Percentiles rank a stretch among this genome's conserved stretches.
Conservation (phyloP, 1,140 invertebrate genomes). For the Papilio aristodemus region DNA sequence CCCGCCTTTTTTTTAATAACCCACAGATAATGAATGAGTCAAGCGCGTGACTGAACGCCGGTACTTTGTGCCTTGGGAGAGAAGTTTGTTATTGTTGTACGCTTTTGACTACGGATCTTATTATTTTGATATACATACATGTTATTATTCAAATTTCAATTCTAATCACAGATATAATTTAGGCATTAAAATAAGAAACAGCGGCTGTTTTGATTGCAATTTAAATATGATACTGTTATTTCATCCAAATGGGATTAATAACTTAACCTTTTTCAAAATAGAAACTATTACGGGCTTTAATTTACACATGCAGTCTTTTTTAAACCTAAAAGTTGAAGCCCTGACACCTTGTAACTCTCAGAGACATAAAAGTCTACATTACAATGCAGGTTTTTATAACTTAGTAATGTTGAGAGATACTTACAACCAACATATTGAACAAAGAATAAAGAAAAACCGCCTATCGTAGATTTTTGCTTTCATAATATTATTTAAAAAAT, state of each 20-base stretch:
- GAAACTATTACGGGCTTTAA: too few relatives aligned
- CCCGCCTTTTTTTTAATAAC: slow-evolving; percentile 32
- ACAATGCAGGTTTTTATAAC: too few relatives aligned
- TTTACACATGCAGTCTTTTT: too few relatives aligned
- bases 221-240: too few relatives aligned
- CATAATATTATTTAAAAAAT: slow-evolving; percentile 4
- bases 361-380: too few relatives aligned
- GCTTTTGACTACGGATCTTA: neutral
- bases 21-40: slow-evolving; percentile 33
- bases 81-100: slow-evolving; percentile 9
- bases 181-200: too few relatives aligned
- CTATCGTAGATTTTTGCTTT: neutral
- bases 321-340: too few relatives aligned
- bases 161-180: too few relatives aligned
- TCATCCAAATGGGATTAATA: too few relatives aligned
- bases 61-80: slow-evolving; percentile 20
- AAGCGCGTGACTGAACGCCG: slow-evolving; percentile 8
- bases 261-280: too few relatives aligned
- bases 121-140: neutral
- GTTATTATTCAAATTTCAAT: neutral
- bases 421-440: neutral
- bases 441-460: neutral
- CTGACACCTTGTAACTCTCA: too few relatives aligned
- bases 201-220: too few relatives aligned
- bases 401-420: neutral